Evolutionary conservation across 2,797 vertebrate genomes (phyloP), one percentile per base, ranked within the genome.

Genomic region (Dendrocincla fuliginosa): DNA sequence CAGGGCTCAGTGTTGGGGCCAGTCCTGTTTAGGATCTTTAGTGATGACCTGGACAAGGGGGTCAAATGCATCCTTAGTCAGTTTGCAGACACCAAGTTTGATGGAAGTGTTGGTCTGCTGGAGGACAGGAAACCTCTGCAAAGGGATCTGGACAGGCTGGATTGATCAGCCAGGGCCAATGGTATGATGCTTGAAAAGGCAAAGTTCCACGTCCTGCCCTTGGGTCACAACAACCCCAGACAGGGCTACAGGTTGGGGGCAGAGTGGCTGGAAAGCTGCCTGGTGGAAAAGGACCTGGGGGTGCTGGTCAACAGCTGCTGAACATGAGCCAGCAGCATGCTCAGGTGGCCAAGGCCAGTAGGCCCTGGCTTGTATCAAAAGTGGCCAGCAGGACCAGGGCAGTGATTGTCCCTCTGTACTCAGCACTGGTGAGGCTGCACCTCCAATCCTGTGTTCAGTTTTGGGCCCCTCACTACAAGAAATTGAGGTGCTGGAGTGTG

Each of bases 231-330:
- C 13, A 14, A 30, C 28, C 11, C 42, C 22, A 17, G 30, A 11
- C 13, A 67, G n/a, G 0, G 0, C 8, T 39, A 9, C 5, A 33
- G 53, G 19, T 20, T 73, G 19, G 24, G 11, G 30, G 10, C 32
- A 68, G 64, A 74, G 25, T 16, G 8, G 20, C 17, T 60, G 39
- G 30, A 67, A 74, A 60, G n/a, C 6, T 41, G 20, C 19, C 24
- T 1, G 2, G 30, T 8, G 15, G 14, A 53, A 81, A 60, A 33
- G 11, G 14, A 81, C 14, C 20, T 33, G 3, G 1, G 24, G 7
- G 5, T 47, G 39, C 33, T 35, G 14, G 14, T 68, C 35, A 53
- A 9, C 19, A 88, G 25, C 12, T 7, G 6, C 24, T 59, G 44
- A 67, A 52, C 11, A 3, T 23, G 41, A 88, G 33, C 53, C 53